A percentile compares a stretch with the other conserved stretches of the same genome.
phyloP scores from a whole-genome alignment of 92 coral and sea anemone genomes.

The Palythoa grandiflora region DNA sequence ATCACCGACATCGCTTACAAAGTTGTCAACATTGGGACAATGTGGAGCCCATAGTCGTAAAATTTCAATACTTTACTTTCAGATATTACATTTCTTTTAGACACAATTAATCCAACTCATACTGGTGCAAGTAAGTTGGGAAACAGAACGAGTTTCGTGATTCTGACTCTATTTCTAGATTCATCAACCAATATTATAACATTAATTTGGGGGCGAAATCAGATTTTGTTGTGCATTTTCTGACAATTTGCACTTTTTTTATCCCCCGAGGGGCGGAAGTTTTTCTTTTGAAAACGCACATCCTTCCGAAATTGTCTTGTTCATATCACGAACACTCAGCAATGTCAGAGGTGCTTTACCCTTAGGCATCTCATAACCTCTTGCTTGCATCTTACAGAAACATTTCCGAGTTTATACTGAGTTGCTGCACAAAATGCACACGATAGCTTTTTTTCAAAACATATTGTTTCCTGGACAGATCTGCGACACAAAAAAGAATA shows the following conservation, averaged over 20 bases:
- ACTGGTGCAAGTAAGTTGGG: neutral
- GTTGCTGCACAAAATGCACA: neutral
- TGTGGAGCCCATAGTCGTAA: slow-evolving; percentile 12
- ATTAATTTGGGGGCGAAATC: neutral
- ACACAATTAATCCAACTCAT: too few species aligned
- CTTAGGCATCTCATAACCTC: neutral
- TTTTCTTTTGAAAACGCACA: neutral
- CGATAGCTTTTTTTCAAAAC: neutral
- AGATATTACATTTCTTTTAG: neutral
- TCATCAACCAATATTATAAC: neutral
- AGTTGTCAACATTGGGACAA: neutral
- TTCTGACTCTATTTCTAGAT: neutral
- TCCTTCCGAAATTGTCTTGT: neutral
- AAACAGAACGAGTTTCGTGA: neutral
- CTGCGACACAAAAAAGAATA: neutral
- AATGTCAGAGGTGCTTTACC: slow-evolving; percentile 6
- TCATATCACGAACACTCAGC: neutral
- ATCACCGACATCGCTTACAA: neutral
- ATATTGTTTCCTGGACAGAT: neutral
- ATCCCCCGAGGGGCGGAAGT: neutral
- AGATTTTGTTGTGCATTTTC: neutral
- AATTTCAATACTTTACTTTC: neutral
- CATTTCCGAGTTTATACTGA: neutral
- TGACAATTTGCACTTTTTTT: neutral
- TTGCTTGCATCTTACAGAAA: neutral